Base-by-base conservation (phyloP, 2,888 invertebrate genomes). In the Netelia fuscicornis region DNA sequence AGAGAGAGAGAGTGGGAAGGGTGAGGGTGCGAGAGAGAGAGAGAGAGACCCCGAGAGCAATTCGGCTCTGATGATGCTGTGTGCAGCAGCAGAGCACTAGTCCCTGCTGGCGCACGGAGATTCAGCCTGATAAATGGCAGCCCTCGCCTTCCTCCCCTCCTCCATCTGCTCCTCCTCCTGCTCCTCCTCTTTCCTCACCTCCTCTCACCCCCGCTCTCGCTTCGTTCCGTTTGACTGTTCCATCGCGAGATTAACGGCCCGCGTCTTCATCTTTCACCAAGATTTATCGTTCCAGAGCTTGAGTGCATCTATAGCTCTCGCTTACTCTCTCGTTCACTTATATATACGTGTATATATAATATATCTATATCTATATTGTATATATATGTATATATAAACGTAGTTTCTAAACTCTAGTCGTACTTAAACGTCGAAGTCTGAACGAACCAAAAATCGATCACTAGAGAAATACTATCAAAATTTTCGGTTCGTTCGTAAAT, bases 211-310 rank as follows among this genome's bases (percentile, higher is more conserved):
- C 56, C 76, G 67, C 68, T 67, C 77, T 62, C 68, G 68, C 80
- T 76, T 81, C 78, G 83, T 86, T 84, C 86, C 84, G 87, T 81
- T 86, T 84, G 86, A 86, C 86, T 87, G 84, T 87, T 87, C 84
- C 87, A 84, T 84, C 75, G 84, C 68, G 79, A 87, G 87, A 87
- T 86, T 87, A 87, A 87, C 87, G 87, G 77, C 60, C 76, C 83
- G 81, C 87, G 86, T 86, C 86, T 87, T 86, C 87, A 84, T 87
- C 87, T 86, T 87, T 86, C 86, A 84, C 72, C 62, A 82, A 86
- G 87, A 87, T 87, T 87, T 84, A 87, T 87, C 80, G 82, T 83
- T 82, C 76, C 84, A 76, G 62, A 71, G 58, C 81, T 68, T 74
- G 76, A 70, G 81, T 81, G 83, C 81, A 81, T 72, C 60, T 60